phyloP scores from a whole-genome alignment of 2,888 invertebrate species.

The Holacanthella duospinosa region DNA sequence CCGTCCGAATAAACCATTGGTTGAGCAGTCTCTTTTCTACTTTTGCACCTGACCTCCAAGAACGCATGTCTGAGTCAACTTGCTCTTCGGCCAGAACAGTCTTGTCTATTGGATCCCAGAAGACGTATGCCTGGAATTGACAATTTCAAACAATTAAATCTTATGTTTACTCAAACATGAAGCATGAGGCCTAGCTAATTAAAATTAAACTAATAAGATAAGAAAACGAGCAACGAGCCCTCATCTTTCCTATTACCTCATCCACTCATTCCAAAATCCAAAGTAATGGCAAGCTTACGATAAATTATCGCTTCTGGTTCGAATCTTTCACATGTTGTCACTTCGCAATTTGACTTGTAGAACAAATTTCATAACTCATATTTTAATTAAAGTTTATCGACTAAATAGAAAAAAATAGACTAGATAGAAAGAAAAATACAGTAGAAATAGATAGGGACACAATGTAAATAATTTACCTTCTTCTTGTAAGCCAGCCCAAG shows the following conservation, averaged over 20 bases:
- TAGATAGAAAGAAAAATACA: too few relatives aligned
- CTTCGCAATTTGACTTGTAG: too few relatives aligned
- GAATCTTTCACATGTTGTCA: too few relatives aligned
- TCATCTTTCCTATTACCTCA: too few relatives aligned
- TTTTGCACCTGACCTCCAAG: slow-evolving; percentile 93
- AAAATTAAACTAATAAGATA: neutral
- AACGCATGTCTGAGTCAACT: slow-evolving; percentile 77
- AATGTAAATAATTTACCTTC: slow-evolving; percentile 58
- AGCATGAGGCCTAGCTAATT: too few relatives aligned
- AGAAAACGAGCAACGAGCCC: too few relatives aligned
- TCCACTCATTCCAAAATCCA: too few relatives aligned
- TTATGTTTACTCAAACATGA: neutral
- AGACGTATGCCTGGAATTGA: slow-evolving; percentile 62
- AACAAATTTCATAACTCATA: too few relatives aligned
- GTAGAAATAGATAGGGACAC: too few relatives aligned
- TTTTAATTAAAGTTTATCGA: too few relatives aligned
- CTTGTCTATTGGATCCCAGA: slow-evolving; percentile 97
- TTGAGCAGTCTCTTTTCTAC: slow-evolving; percentile 77
- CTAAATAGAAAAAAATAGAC: too few relatives aligned
- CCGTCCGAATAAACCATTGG: slow-evolving; percentile 93
- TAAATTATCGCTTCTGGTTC: neutral
- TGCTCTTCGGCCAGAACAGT: slow-evolving; percentile 98
- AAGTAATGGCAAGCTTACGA: neutral
- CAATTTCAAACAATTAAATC: neutral
- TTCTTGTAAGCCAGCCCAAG: slow-evolving; percentile 76